Evolutionary conservation across 2,113 vertebrate species (phyloP), one percentile per base, ranked within the genome.

Genomic region (Romanogobio albipinnatus): DNA sequence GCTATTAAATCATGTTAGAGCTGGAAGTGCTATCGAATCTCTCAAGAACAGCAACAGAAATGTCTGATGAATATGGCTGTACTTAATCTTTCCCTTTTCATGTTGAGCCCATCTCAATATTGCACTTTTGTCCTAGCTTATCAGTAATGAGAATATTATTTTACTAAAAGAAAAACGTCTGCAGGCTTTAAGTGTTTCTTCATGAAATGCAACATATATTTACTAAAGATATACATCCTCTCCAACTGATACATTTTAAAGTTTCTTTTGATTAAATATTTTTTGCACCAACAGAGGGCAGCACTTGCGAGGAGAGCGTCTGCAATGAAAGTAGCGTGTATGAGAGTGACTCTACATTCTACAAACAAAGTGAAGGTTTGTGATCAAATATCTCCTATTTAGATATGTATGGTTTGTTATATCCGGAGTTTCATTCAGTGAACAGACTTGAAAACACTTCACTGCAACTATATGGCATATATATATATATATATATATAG

Each of bases 271-370:
- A 82, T 78, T n/a, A n/a, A 36, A 22, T 74, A 62, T 81, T 24
- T 82, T 90, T 74, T 80, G 13, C 79, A 13, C 51, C 15, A 81
- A 11, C 83, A 96, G 96, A 97, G 85, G 96, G 94, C 92, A 95
- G 94, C 66, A 88, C 93, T 84, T 95, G 92, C 75, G 96, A 97
- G 85, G 95, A 96, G 75, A 96, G 95, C 86, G 70, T 95, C 91
- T 96, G 95, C 91, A 96, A 97, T 94, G 98, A 98, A 84, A 96
- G 93, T 90, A 98, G 96, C 81, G 5, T 97, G 87, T 97, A 96
- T 87, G 96, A 95, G 84, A 98, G 97, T 10, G 97, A 98, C 89
- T 96, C 96, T 3, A 91, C 96, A 0, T 97, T 98, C 91, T 97
- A 97, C 91, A 94, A 91, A 87, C 96, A 99, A 88, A 95, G 93